These are phyloP conservation scores for Drosophila ustulata DNA, from an alignment of 2,888 invertebrate genomes.

Conservation along the genomic window DNA sequence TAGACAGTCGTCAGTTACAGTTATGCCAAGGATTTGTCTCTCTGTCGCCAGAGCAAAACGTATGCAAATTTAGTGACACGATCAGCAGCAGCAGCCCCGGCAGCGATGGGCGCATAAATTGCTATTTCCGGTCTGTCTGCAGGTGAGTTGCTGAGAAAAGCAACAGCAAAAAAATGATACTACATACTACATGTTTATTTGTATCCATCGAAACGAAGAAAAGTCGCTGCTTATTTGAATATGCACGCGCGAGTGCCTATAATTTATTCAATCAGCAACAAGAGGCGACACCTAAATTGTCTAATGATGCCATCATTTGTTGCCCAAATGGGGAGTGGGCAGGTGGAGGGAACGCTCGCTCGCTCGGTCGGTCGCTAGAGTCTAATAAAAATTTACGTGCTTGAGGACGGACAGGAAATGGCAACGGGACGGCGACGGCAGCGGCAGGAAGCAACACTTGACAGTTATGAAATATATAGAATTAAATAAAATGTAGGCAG, in stretches of 20 bases:
- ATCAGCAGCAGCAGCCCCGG: not conserved
- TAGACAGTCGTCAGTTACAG: slow-evolving; percentile 37
- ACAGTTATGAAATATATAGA: slow-evolving; percentile 69
- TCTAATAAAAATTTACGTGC: slow-evolving; percentile 73
- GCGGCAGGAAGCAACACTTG: slow-evolving; percentile 75
- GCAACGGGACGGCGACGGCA: slow-evolving; percentile 8
- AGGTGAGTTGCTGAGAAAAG: no score
- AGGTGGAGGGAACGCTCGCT: not conserved
- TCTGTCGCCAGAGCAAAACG: not conserved
- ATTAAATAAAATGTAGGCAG: slow-evolving; percentile 46
- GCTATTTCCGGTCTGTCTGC: slow-evolving; percentile 63
- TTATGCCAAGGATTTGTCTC: slow-evolving; percentile 19
- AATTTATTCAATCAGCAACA: slow-evolving; percentile 74
- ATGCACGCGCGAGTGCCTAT: slow-evolving; percentile 74
- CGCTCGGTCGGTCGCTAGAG: slow-evolving; percentile 17
- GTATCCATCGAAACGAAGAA: slow-evolving; percentile 39
- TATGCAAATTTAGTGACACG: slow-evolving; percentile 17
- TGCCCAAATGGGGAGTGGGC: not conserved
- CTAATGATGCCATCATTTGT: slow-evolving; percentile 78
- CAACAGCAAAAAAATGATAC: no score
- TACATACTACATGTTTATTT: slow-evolving; percentile 2
- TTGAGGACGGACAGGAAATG: slow-evolving; percentile 52
- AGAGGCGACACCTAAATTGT: slow-evolving; percentile 72
- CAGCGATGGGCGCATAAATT: slow-evolving; percentile 62
- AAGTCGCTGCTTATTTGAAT: slow-evolving; percentile 54